These are phyloP conservation scores for Himalopsyche kuldschensis DNA, from an alignment of 2,888 invertebrate genomes.

Conservation along the genomic window DNA sequence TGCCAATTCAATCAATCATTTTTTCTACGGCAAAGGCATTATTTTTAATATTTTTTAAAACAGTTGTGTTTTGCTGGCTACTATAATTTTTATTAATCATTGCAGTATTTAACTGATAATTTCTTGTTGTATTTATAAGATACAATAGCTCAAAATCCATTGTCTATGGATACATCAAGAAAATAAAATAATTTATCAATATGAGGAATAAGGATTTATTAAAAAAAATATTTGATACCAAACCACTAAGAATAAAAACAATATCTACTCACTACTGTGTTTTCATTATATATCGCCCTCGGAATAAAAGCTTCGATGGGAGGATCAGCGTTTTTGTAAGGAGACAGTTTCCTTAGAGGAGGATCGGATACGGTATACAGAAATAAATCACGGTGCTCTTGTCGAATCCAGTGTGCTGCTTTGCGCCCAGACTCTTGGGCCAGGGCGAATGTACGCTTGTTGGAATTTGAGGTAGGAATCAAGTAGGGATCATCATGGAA, in stretches of 20 bases:
- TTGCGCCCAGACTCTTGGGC: constrained; percentile 85
- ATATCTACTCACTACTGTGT: constrained; percentile 59
- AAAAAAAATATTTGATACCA: neutral
- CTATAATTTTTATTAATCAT: no score
- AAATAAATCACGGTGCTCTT: constrained; percentile 73
- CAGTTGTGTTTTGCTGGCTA: no score
- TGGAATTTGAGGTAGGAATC: constrained; percentile 72
- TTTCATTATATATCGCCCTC: constrained; percentile 68
- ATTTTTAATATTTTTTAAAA: no score
- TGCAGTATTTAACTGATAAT: no score
- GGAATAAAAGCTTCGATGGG: constrained; percentile 70
- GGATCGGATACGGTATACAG: constrained; percentile 66
- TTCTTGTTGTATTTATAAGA: no score
- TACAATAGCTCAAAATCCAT: no score
- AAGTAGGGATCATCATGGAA: constrained; percentile 91
- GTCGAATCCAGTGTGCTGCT: constrained; percentile 81
- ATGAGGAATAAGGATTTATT: no score
- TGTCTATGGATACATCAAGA: no score
- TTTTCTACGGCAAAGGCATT: no score
- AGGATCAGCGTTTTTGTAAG: constrained; percentile 62
- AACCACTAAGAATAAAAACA: neutral
- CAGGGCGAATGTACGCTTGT: constrained; percentile 72
- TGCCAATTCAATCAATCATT: no score
- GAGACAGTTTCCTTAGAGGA: constrained; percentile 56
- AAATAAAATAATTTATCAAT: no score